Evolutionary conservation across 2,113 vertebrate species (phyloP), one percentile per base, ranked within the genome.

Genomic region (Carollia perspicillata): DNA sequence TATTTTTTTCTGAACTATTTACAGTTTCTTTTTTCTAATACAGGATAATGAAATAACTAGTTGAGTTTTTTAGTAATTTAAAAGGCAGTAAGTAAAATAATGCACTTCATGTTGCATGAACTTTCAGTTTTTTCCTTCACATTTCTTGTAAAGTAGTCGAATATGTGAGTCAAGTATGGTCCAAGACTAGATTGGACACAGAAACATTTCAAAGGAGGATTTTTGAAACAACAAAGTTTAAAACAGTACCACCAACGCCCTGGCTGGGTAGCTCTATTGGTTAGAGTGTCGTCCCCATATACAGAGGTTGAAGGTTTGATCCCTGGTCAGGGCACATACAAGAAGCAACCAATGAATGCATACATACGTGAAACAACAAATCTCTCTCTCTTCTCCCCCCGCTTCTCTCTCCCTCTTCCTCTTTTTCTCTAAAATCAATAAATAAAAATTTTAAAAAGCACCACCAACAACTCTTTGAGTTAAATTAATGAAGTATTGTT

Each of bases 141-240:
- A 84, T 71, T 92, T 89, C 65, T 60, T 90, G 26, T n/a, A 78
- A 86, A 90, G 49, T 49, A 35, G 33, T 6, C 37, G 37, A 71
- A 92, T 26, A 6, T 77, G 13, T 89, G 55, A 26, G 49, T 33
- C 51, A 49, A 63, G 87, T 49, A 83, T 26, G 9, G 35, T 42
- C 68, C 69, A 42, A 58, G 35, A 79, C 26, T 79, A 42, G 35
- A 89, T 0, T 20, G 44, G 47, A 4, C 42, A 60, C 30, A 80
- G 49, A 75, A 94, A 93, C n/a, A 60, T 66, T 22, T 53, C 63
- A 92, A 84, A 79, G 20, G n/a, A 86, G 22, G 22, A 53, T 47
- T 78, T 95, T 79, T 65, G 93, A 86, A 94, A 85, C 49, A 89
- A 84, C 6, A 8, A 92, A 84, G 58, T 80, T 77, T 88, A 85